These are phyloP conservation scores for Apamea monoglypha DNA, from an alignment of 2,888 invertebrate species.

Conservation along the genomic window DNA sequence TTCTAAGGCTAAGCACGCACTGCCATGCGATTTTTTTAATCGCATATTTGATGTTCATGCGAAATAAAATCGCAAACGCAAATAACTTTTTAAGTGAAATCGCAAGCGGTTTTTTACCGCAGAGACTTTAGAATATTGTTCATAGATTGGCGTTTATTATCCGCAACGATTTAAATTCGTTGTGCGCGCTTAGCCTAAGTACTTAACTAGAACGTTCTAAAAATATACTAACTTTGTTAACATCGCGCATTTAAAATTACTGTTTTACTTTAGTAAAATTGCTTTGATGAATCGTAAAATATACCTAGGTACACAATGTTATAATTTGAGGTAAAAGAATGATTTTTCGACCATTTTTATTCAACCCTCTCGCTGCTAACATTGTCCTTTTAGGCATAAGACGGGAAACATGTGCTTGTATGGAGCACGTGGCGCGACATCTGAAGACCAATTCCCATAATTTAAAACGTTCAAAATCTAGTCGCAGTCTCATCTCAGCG, in stretches of 20 bases:
- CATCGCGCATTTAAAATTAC: background rate
- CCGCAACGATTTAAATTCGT: background rate
- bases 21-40: background rate
- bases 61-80: background rate
- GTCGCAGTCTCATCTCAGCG: background rate
- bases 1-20: background rate
- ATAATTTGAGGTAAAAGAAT: background rate
- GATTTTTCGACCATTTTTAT: conserved; percentile 39
- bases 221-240: background rate
- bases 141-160: background rate
- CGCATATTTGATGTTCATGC: background rate
- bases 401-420: conserved; percentile 54
- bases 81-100: background rate
- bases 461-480: too few species aligned
- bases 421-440: conserved; percentile 62
- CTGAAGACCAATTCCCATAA: background rate
- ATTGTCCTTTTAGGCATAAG: conserved; percentile 58
- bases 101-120: background rate
- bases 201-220: background rate
- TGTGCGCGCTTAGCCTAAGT: background rate
- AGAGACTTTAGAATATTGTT: background rate
- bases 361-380: conserved; percentile 48
- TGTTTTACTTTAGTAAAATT: background rate
- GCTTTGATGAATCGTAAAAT: too few species aligned
- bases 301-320: background rate